Percentiles rank a stretch among this genome's conserved stretches.
phyloP scores from a whole-genome alignment of 2,113 vertebrate genomes.

The Paracanthobrama guichenoti region DNA sequence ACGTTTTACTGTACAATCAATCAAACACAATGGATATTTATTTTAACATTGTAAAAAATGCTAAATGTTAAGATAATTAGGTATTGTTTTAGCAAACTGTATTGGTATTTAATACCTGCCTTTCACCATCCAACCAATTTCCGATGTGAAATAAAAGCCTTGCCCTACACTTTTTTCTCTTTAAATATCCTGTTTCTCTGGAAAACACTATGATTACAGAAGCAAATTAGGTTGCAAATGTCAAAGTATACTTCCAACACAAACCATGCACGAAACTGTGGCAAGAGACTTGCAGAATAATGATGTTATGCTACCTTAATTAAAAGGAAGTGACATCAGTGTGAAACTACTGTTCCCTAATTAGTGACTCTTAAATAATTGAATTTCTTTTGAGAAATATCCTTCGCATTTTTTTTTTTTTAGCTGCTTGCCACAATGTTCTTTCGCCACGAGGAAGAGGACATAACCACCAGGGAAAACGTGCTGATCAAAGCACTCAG shows the following conservation, averaged over 20 bases:
- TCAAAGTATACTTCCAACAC: not conserved
- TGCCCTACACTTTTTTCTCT: not conserved
- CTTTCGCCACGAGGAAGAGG: conserved; percentile 48
- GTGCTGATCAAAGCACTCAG: conserved; percentile 60
- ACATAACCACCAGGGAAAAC: conserved; percentile 50
- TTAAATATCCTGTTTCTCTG: not conserved
- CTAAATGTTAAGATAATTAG: too few relatives aligned
- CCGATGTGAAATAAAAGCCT: not conserved
- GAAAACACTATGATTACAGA: not conserved
- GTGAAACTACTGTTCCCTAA: not conserved
- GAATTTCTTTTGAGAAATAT: conserved; percentile 1
- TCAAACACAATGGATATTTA: too few relatives aligned
- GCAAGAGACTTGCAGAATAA: not conserved
- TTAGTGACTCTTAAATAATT: conserved; percentile 7
- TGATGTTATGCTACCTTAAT: not conserved
- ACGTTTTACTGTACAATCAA: too few relatives aligned
- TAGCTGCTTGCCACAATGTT: not conserved
- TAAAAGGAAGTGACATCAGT: conserved; percentile 31
- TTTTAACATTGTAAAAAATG: too few relatives aligned
- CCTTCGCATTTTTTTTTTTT: not conserved
- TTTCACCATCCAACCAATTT: not conserved
- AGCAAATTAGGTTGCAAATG: not conserved
- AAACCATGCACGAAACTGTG: not conserved
- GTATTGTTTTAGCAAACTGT: not conserved
- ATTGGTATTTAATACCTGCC: not conserved